Base-by-base conservation (phyloP, 2,888 invertebrate genomes). In the Drosophila picticornis region DNA sequence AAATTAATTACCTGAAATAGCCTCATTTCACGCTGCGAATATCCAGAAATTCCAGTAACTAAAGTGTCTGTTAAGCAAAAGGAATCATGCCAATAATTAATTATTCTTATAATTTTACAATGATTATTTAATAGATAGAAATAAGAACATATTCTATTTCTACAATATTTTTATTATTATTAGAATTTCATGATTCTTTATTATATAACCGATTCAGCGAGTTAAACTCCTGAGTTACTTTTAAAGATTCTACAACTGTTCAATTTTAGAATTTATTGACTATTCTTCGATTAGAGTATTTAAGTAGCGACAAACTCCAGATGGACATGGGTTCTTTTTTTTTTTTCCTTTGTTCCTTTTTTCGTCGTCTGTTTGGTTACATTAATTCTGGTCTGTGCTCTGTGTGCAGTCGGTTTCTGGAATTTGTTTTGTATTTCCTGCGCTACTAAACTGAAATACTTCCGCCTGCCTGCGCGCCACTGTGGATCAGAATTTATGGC, bases 341-440 rank as follows among this genome's bases (percentile, higher is more conserved):
- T 32, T 19, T 55, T 57, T 22, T 38, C 2, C 4, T n/a, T 38
- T 56, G 55, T 29, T 56, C n/a, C 27, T 7, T 56, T 16, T 61
- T 53, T 13, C 9, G 10, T 51, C 46, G 36, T 27, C 32, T 72
- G 74, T 68, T 86, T 80, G 72, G 77, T 86, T 83, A 76, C 84
- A 89, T 86, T 90, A 86, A 83, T 76, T 88, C 60, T 55, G 56
- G 27, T 56, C n/a, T 56, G 46, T 48, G n/a, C 29, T 58, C 43
- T 58, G 52, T 62, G 48, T 53, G 52, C 52, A 46, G 52, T 61
- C 53, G 48, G 27, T 61, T 25, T 68, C 38, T 71, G 70, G 73
- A 85, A 85, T 86, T 90, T 90, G 84, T 84, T 78, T 78, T 83
- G 84, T 87, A 78, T 81, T 86, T 89, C 84, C 89, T 81, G 78